Conservation (phyloP, 2,797 vertebrate genomes). For the Anguilla anguilla region DNA sequence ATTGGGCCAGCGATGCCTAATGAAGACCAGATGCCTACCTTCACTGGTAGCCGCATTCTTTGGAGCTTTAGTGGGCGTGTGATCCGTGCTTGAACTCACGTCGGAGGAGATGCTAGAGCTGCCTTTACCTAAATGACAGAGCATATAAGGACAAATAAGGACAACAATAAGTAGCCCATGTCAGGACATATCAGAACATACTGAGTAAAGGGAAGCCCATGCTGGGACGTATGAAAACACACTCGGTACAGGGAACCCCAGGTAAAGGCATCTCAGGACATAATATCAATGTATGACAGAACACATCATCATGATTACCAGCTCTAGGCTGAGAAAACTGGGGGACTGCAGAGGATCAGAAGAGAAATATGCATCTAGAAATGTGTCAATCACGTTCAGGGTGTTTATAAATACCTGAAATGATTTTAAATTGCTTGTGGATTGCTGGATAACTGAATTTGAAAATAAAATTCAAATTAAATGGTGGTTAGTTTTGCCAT, state of each 20-base stretch:
- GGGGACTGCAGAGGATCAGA: background rate
- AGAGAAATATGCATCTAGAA: background rate
- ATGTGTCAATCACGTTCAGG: no score
- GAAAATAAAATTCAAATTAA: no score
- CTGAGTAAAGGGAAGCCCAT: background rate
- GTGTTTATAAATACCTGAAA: background rate
- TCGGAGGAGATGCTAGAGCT: constrained; percentile 94
- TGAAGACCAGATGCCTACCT: constrained; percentile 78
- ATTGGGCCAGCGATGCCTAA: constrained; percentile 50
- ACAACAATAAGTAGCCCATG: constrained; percentile 6
- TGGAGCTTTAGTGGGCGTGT: constrained; percentile 85
- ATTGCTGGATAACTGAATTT: no score
- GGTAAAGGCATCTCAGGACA: background rate
- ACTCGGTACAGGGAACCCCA: background rate
- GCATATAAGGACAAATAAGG: constrained; percentile 44
- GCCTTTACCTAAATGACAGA: constrained; percentile 81
- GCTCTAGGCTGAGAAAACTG: background rate
- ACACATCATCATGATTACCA: constrained; percentile 4
- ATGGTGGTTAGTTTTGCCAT: no score
- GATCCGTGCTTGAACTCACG: constrained; percentile 90
- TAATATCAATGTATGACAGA: background rate
- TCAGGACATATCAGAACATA: background rate
- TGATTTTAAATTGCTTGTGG: background rate
- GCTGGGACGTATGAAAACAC: constrained; percentile 12
- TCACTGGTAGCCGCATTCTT: constrained; percentile 89